Conservation (phyloP, 2,113 vertebrate genomes). For the Formicarius rufipectus region DNA sequence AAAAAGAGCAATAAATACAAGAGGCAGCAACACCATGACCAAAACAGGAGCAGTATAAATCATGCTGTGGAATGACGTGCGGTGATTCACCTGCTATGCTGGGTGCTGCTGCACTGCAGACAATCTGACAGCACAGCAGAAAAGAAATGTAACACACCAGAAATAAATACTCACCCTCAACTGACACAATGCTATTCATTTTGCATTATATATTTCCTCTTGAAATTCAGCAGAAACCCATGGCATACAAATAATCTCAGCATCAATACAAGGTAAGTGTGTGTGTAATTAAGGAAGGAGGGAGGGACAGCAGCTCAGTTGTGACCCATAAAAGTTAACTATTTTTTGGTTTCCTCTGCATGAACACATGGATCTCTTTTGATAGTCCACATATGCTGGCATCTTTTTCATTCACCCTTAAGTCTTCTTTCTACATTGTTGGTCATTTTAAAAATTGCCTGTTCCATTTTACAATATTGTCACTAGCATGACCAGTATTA, state of each 20-base stretch:
- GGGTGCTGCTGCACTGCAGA: conserved; percentile 45
- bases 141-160: conserved; percentile 48
- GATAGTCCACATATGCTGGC: not conserved
- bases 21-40: conserved; percentile 28
- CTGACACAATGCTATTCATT: conserved; percentile 49
- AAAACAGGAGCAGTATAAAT: conserved; percentile 43
- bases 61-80: conserved; percentile 6
- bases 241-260: conserved; percentile 28
- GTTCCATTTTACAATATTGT: not conserved
- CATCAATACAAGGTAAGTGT: conserved; percentile 49
- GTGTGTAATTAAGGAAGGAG: conserved; percentile 27
- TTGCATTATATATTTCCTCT: conserved; percentile 55
- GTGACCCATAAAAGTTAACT: not conserved
- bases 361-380: not conserved
- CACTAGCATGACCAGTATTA: not conserved
- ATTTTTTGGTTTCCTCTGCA: not conserved
- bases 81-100: conserved; percentile 47
- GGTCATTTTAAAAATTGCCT: not conserved
- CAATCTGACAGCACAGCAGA: conserved; percentile 57
- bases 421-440: not conserved
- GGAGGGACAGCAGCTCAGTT: not conserved
- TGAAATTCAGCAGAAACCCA: conserved; percentile 52
- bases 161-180: conserved; percentile 59
- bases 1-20: conserved; percentile 38
- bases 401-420: not conserved